Conservation (phyloP, 2,797 vertebrate species). For the Myotis myotis region DNA sequence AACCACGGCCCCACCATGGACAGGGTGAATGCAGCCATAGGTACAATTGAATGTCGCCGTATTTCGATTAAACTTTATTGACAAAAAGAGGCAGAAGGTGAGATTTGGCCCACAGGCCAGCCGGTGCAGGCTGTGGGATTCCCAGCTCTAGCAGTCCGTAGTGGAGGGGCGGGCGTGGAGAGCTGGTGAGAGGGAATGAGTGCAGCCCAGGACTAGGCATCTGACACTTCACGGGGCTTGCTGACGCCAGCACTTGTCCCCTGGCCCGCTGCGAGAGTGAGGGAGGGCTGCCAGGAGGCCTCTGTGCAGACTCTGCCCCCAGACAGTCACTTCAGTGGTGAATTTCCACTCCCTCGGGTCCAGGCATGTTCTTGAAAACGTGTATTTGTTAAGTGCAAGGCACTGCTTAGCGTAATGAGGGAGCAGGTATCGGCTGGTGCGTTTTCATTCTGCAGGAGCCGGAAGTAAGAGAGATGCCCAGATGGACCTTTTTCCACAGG, state of each 20-base stretch:
- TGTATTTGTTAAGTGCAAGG: background rate
- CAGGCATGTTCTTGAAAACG: background rate
- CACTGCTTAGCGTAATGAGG: background rate
- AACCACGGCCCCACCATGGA: fast-evolving
- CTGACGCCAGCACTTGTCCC: fast-evolving
- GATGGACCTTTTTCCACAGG: background rate
- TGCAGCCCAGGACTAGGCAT: fast-evolving
- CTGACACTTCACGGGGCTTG: fast-evolving
- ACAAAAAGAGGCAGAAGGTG: background rate
- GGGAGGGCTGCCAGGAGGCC: fast-evolving
- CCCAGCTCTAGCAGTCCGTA: fast-evolving
- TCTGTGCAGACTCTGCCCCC: fast-evolving
- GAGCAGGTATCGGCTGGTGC: fast-evolving
- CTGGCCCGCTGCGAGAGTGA: background rate
- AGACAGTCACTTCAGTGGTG: fast-evolving
- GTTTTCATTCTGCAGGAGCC: background rate
- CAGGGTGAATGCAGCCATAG: fast-evolving
- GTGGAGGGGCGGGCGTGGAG: fast-evolving
- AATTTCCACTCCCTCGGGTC: background rate
- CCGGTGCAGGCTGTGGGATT: fast-evolving
- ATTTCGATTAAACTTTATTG: background rate
- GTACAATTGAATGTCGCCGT: fast-evolving
- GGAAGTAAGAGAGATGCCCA: fast-evolving
- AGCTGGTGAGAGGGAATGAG: too few species aligned
- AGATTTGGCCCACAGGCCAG: background rate